phyloP scores from a whole-genome alignment of 2,113 vertebrate species.

The Catagonus wagneri region DNA sequence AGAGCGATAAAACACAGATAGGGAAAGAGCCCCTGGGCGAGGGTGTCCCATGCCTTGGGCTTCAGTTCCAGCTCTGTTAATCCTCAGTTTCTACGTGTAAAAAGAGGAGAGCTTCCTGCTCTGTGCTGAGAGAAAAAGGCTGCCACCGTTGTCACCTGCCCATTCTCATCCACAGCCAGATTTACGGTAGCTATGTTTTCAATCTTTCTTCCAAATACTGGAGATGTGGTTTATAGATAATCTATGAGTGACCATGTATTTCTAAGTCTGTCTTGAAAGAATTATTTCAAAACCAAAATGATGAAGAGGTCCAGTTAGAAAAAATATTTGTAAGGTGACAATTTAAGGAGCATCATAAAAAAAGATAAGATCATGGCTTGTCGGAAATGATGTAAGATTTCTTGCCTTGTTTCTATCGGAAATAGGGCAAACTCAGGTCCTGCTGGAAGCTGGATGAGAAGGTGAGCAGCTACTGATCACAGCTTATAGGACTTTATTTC shows the following conservation, averaged over 20 bases:
- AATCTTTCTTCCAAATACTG: background rate
- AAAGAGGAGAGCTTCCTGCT: background rate
- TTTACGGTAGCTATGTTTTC: background rate
- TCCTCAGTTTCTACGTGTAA: background rate
- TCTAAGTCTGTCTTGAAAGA: slow-evolving; percentile 1
- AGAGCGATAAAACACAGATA: background rate
- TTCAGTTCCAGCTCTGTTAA: background rate
- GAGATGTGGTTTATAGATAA: background rate
- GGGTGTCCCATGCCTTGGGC: too few species aligned
- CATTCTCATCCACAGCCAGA: background rate
- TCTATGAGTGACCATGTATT: background rate
- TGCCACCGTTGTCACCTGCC: background rate
- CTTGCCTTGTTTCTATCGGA: slow-evolving; percentile 14
- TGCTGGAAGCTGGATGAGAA: background rate
- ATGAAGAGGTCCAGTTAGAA: background rate
- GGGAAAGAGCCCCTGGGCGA: background rate
- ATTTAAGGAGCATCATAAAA: background rate
- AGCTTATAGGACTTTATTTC: background rate
- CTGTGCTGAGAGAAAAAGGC: background rate
- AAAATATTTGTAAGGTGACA: background rate
- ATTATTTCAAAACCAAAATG: slow-evolving; percentile 2
- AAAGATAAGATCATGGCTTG: background rate
- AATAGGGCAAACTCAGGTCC: background rate
- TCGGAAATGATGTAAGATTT: background rate
- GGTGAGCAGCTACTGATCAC: background rate